These are phyloP conservation scores for Temnothorax curvispinosus DNA, from an alignment of 1,140 invertebrate species.

Conservation along the genomic window DNA sequence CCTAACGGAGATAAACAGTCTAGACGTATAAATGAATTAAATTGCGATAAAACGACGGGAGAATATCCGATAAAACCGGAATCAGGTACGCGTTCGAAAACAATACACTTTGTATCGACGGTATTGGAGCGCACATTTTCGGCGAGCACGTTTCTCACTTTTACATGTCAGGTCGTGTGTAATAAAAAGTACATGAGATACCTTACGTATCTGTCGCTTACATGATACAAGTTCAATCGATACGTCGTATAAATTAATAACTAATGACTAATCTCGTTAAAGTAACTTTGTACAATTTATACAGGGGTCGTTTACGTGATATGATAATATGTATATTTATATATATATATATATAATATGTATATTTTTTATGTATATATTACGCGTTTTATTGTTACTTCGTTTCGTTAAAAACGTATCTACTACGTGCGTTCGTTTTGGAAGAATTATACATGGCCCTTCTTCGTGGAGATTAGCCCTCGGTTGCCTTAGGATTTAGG, in stretches of 20 bases:
- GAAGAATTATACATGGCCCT: constrained; percentile 79
- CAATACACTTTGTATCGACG: constrained; percentile 12
- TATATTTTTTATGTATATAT: constrained; percentile 60
- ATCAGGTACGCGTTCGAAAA: constrained; percentile 42
- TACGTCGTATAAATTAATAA: constrained; percentile 66
- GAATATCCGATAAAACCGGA: constrained; percentile 33
- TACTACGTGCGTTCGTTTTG: constrained; percentile 62
- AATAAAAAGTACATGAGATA: constrained; percentile 36
- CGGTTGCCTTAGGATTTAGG: constrained; percentile 79
- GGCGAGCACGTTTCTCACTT: constrained; percentile 12
- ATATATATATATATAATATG: constrained; percentile 35
- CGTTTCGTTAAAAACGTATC: constrained; percentile 39
- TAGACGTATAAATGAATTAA: neutral
- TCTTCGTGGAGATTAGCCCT: constrained; percentile 66
- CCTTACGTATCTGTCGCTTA: constrained; percentile 12
- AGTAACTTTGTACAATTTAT: constrained; percentile 82
- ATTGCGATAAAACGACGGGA: neutral
- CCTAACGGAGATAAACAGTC: neutral
- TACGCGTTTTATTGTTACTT: constrained; percentile 65
- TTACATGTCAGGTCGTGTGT: neutral
- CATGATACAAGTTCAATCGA: constrained; percentile 33
- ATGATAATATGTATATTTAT: constrained; percentile 79
- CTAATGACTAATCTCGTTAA: constrained; percentile 81
- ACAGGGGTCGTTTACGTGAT: constrained; percentile 81
- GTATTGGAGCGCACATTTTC: constrained; percentile 45